Conservation (phyloP, 2,113 vertebrate genomes). For the Gymnorhina tibicen region DNA sequence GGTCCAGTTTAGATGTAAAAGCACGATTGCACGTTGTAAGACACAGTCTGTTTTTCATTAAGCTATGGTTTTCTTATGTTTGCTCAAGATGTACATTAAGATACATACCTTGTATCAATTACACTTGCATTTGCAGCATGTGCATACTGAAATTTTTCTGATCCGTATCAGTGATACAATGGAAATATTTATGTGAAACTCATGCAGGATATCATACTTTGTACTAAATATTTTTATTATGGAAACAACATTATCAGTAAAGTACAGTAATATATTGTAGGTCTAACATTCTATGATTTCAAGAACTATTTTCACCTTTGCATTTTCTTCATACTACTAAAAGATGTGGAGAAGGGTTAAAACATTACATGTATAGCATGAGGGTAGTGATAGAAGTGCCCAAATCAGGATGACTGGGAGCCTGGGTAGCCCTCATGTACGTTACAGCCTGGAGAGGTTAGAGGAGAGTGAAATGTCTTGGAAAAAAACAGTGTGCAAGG, state of each 20-base stretch:
- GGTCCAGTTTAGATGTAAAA: constrained; percentile 51
- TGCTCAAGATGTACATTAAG: constrained; percentile 62
- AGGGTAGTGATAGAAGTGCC: neutral
- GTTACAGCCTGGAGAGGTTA: neutral
- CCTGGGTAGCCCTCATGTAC: fast-evolving
- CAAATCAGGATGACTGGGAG: neutral
- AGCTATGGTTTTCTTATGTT: constrained; percentile 41
- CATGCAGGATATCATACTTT: neutral
- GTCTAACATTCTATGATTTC: neutral
- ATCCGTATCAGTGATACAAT: constrained; percentile 40
- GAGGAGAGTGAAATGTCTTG: neutral
- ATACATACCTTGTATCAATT: constrained; percentile 68
- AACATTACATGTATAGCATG: fast-evolving
- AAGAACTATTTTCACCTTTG: neutral
- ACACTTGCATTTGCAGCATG: constrained; percentile 56
- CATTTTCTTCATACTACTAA: neutral
- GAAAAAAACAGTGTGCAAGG: neutral
- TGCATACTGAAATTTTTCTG: constrained; percentile 47
- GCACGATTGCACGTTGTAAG: constrained; percentile 14
- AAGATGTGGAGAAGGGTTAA: neutral
- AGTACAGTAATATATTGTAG: neutral
- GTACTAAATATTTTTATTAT: constrained; percentile 26
- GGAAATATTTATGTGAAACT: constrained; percentile 39
- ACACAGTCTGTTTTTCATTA: constrained; percentile 59
- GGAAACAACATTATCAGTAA: neutral